Evolutionary conservation across 2,797 vertebrate genomes (phyloP), one percentile per base, ranked within the genome.

Genomic region (Graptemys geographica): DNA sequence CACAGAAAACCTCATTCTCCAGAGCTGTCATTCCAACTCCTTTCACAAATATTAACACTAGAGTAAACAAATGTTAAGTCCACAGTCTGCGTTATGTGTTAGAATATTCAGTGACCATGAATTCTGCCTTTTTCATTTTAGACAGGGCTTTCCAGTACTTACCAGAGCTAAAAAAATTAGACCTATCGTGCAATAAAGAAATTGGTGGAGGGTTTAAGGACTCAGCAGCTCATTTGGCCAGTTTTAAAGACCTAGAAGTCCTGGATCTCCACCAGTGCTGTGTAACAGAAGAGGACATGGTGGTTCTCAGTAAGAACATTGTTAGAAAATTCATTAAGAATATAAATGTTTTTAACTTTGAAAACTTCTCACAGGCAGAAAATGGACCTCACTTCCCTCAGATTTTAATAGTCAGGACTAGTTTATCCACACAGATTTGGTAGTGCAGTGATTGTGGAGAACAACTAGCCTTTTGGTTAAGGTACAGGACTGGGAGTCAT

Each of bases 201-300:
- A 95, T 98, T 79, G 97, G 98, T 1, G 99, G 99, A 94, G 98
- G 98, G 21, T 98, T 99, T 96, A 86, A 95, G 83, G 97, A 86
- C 9, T 93, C 98, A 21, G 79, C 97, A 41, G 91, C 92, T 69
- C 97, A 98, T 96, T 93, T 99, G 97, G 94, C 97, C 84, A 95
- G 95, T 83, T 93, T 99, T 91, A 97, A 96, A 89, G 98, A 98
- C 51, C 98, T 99, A 6, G 95, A 98, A 97, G 97, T 97, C 92
- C 97, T 99, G 6, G 98, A 99, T 97, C 98, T 99, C 44, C 99
- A 99, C 95, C 98, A 98, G 81, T 99, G 99, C 97, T 97, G 97
- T 6, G 94, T 99, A 51, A 98, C 98, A 18, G 97, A 88, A 76
- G 90, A 96, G 0, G 99, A 99, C 65, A 83, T 98, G 96, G 90